phyloP scores from a whole-genome alignment of 1,140 invertebrate species.

The Lucilia sericata region DNA sequence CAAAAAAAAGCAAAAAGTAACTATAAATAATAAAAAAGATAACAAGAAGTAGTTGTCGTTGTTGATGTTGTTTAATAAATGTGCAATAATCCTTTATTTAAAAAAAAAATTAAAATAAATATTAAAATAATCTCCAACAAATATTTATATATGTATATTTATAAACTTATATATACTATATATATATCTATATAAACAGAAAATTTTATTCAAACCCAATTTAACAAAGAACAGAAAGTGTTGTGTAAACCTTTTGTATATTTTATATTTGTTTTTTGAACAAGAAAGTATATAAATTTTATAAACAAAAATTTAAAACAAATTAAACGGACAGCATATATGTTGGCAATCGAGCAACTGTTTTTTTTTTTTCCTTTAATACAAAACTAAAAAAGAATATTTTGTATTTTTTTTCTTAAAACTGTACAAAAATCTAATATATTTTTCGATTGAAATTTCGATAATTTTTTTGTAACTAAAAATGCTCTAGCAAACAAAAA shows the following conservation, averaged over 20 bases:
- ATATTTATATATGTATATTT: conserved; percentile 29
- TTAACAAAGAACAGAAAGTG: conserved; percentile 36
- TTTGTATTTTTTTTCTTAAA: conserved; percentile 20
- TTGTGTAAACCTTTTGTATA: conserved; percentile 61
- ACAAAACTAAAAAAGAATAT: conserved; percentile 11
- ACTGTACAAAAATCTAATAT: conserved; percentile 11
- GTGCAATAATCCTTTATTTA: conserved; percentile 46
- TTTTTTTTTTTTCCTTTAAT: conserved; percentile 27
- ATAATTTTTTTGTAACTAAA: conserved; percentile 46
- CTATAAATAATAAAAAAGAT: conserved; percentile 37
- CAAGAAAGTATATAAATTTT: conserved; percentile 49
- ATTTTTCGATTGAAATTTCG: conserved; percentile 48
- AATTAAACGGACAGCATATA: conserved; percentile 65
- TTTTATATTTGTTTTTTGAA: conserved; percentile 59
- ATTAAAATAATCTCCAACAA: conserved; percentile 21
- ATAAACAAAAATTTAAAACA: conserved; percentile 53
- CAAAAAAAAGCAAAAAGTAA: background rate
- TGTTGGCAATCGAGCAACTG: conserved; percentile 68
- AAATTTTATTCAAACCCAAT: conserved; percentile 16
- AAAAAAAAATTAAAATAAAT: conserved; percentile 14
- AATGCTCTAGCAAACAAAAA: conserved; percentile 27
- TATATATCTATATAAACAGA: conserved; percentile 33
- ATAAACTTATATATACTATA: conserved; percentile 3
- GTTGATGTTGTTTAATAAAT: conserved; percentile 51
- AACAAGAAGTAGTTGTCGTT: conserved; percentile 51